Conservation (phyloP, 2,797 vertebrate genomes). For the Lepidocolaptes lacrymiger region DNA sequence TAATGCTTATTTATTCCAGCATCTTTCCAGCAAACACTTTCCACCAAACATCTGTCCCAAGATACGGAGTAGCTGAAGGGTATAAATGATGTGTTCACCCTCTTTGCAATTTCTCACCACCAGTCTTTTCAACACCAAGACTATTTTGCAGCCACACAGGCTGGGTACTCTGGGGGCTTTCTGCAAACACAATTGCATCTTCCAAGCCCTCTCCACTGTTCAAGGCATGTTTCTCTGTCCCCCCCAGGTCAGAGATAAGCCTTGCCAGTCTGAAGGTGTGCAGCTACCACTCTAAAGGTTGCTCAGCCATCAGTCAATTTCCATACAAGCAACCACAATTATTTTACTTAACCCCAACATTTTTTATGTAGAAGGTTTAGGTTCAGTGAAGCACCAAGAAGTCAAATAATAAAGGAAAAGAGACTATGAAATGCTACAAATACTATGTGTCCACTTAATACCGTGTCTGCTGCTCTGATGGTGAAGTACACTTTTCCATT, state of each 20-base stretch:
- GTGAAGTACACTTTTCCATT: neutral
- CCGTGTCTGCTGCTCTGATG: neutral
- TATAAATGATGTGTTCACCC: neutral
- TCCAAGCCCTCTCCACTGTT: neutral
- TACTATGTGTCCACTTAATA: neutral
- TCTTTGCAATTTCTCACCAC: neutral
- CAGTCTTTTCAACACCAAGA: neutral
- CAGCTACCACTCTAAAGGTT: neutral
- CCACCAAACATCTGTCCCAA: conserved; percentile 31
- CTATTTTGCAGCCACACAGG: neutral
- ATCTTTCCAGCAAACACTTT: conserved; percentile 15
- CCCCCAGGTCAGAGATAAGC: neutral
- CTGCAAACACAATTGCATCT: neutral
- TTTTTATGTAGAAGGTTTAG: neutral
- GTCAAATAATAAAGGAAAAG: neutral
- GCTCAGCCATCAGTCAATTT: neutral
- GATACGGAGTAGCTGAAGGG: neutral
- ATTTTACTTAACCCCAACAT: neutral
- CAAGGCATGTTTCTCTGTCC: neutral
- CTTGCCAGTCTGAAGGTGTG: neutral
- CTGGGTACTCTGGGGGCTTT: neutral
- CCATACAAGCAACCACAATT: neutral
- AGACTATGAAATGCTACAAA: neutral
- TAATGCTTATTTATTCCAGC: conserved; percentile 47
- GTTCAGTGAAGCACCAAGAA: neutral